A percentile compares a stretch with the other conserved stretches of the same genome.
Evolutionary conservation across 2,113 vertebrate species (phyloP).

Genomic region (Ariopsis seemanni): DNA sequence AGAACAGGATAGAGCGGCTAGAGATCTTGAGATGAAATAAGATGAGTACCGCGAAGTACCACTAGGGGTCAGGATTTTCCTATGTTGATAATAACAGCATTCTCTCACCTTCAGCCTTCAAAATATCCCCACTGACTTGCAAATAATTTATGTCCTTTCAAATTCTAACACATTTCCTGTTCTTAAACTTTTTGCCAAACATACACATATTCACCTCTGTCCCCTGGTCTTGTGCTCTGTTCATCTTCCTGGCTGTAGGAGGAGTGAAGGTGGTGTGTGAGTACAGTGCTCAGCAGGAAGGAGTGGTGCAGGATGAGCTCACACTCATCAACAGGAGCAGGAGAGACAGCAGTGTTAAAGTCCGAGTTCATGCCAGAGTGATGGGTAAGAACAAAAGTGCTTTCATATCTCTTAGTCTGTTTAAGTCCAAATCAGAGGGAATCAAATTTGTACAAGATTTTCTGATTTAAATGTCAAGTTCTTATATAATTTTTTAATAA

Average conservation of each 20-base stretch:
- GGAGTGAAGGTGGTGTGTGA: constrained; percentile 83
- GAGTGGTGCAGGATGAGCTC: constrained; percentile 84
- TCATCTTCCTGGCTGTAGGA: constrained; percentile 30
- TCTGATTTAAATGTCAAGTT: neutral
- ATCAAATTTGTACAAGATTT: neutral
- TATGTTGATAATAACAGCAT: neutral
- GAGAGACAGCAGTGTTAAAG: constrained; percentile 64
- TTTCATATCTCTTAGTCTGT: neutral
- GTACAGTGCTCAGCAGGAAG: constrained; percentile 85
- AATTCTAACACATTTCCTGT: neutral
- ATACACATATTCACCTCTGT: neutral
- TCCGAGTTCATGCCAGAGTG: constrained; percentile 81
- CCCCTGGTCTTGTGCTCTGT: neutral
- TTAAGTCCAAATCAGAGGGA: neutral
- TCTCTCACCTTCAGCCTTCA: neutral
- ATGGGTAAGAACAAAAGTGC: constrained; percentile 70
- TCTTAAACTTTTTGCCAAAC: neutral
- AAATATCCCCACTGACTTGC: neutral
- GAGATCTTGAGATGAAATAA: too few relatives aligned
- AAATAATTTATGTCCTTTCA: neutral
- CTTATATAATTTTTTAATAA: neutral
- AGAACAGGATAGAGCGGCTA: too few relatives aligned
- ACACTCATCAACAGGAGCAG: constrained; percentile 72
- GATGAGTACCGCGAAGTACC: neutral
- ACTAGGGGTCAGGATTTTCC: neutral